Conservation (phyloP, 2,113 vertebrate species). For the Litocranius walleri region DNA sequence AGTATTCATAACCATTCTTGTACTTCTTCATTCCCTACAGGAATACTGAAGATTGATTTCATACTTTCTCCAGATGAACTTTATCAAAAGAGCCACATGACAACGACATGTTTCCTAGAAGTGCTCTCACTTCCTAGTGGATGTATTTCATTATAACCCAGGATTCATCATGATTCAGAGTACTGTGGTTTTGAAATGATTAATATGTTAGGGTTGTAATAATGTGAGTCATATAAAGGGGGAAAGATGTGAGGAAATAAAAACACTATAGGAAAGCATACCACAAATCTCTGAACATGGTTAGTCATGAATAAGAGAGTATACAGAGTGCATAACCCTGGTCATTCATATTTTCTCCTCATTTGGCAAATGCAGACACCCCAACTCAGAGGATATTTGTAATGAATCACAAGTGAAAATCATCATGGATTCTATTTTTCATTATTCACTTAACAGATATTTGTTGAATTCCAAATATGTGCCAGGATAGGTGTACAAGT, state of each 20-base stretch:
- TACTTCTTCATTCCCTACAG: background rate
- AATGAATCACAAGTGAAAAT: constrained; percentile 44
- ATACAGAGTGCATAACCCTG: background rate
- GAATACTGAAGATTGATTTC: background rate
- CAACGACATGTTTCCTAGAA: constrained; percentile 51
- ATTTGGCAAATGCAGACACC: background rate
- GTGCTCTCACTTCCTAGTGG: constrained; percentile 37
- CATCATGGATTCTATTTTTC: background rate
- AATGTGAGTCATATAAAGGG: constrained; percentile 60
- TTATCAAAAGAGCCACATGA: constrained; percentile 35
- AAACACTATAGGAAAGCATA: constrained; percentile 24
- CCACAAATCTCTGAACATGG: background rate
- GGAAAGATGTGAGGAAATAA: constrained; percentile 44
- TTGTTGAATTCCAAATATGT: background rate
- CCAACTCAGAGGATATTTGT: background rate
- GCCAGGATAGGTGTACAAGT: background rate
- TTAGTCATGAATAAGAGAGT: constrained; percentile 42
- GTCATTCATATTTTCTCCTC: constrained; percentile 25
- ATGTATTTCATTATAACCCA: constrained; percentile 32
- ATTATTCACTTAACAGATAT: background rate
- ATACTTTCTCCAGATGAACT: background rate
- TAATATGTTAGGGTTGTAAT: constrained; percentile 39
- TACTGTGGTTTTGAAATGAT: constrained; percentile 64
- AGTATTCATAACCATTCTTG: background rate
- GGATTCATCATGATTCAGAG: constrained; percentile 63